Evolutionary conservation across 2,888 invertebrate species (phyloP), one percentile per base, ranked within the genome.

Genomic region (Altica lythri): DNA sequence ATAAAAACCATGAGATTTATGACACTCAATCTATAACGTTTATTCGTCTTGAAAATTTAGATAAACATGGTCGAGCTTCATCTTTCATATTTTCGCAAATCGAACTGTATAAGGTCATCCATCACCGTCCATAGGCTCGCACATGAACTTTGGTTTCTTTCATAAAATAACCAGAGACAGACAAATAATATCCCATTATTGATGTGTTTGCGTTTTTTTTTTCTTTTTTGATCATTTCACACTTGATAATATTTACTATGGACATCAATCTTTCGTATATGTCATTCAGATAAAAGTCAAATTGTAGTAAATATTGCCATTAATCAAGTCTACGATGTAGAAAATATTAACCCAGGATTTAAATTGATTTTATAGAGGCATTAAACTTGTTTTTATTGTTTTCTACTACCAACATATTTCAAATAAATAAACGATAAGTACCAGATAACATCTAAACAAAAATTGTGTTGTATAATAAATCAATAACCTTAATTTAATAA

Each of bases 11-110:
- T 25, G 32, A 51, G 53, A 53, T 53, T 57, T 57, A 57, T 51
- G 29, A 29, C 32, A 13, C 46, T 32, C 38, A 25, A 53, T 47
- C 46, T 37, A 54, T 44, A 32, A 47, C 22, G 43, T 38, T 59
- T 37, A 43, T 45, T 47, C 59, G 40, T 46, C 53, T 44, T 16
- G 53, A 55, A 59, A 59, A 59, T 59, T 50, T 59, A 49, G 37
- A 55, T 50, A 55, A 55, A 55, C 50, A 55, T 46, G 45, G 45
- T 32, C 45, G 50, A 45, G 45, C 50, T 54, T 45, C 48, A 29
- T 48, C 37, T 49, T 49, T 18, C 30, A 35, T 40, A 2, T 13
- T 18, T 13, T 38, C 8, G 18, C 18, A 14, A 14, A 22, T 14
- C 32, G 19, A 45, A 13, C 45, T 12, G 34, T 34, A 16, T 34